Base-by-base conservation (phyloP, 1,140 invertebrate genomes). In the Harpegnathos saltator region DNA sequence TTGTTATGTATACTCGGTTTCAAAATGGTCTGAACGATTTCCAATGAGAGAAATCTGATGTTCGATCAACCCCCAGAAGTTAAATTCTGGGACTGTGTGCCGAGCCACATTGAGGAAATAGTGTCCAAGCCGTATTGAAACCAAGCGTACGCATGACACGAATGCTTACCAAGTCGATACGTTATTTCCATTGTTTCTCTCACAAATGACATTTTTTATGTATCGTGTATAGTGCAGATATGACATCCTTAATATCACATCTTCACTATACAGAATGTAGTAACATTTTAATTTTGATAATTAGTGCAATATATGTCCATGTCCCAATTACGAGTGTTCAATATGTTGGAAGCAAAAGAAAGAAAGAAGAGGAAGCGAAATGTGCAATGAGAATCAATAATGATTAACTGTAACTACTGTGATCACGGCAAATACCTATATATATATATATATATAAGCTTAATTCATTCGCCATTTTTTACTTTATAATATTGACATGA, bases 331-430 rank as follows among this genome's bases (percentile, higher is more conserved):
- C 12, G 29, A 66, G 29, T 44, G 22, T 44, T 38, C 26, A 48
- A 68, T 52, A 44, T 44, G 38, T 9, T 44, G 38, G 7, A 44
- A 44, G 9, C 33, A 44, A 44, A 11, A 44, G 7, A 11, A 11
- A 9, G 38, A 44, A 44, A 44, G 7, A 44, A 44, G 26, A 66
- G 48, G 52, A 2, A 48, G 15, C 15, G 33, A 52, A n/a, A 14
- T 62, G n/a, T n/a, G n/a, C n/a, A n/a, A n/a, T 66, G 59, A 52
- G 56, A 52, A 65, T 48, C 17, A 11, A 78, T 22, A 78, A 38
- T 68, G 33, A 33, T 68, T 58, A 44, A 19, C 29, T 78, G 5
- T 78, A 58, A 78, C 17, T 50, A 78, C 63, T 78, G 75, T 69
- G 63, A 78, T 78, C 38, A 9, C 38, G 75, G 29, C 38, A 24